These are phyloP conservation scores for Poeciliopsis presidionis DNA, from an alignment of 2,797 vertebrate species.

Conservation along the genomic window DNA sequence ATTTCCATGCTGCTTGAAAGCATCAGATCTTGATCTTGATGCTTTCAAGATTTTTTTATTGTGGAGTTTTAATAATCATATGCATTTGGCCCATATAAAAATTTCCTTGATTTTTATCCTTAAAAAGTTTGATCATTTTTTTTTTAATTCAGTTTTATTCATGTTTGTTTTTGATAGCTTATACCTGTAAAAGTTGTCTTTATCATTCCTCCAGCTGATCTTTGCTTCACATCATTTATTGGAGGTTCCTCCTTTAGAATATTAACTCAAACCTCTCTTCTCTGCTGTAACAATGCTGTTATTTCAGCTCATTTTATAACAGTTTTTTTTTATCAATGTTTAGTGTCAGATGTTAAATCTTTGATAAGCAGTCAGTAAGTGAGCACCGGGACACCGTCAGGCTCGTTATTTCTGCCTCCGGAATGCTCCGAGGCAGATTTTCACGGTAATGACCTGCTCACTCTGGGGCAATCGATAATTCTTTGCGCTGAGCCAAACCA, in stretches of 20 bases:
- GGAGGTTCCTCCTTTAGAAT: not conserved
- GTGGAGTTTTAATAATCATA: no score
- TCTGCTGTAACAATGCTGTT: not conserved
- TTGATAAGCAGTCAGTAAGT: constrained; percentile 30
- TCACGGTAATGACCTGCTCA: constrained; percentile 29
- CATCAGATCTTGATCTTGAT: not conserved
- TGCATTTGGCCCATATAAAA: not conserved
- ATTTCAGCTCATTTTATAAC: not conserved
- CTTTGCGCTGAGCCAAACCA: not conserved
- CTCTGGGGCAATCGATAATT: constrained; percentile 7
- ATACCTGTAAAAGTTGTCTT: not conserved
- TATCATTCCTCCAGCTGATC: not conserved
- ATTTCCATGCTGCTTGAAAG: not conserved
- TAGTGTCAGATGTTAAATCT: constrained; percentile 11
- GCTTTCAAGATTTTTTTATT: not conserved
- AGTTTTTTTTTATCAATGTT: constrained; percentile 5
- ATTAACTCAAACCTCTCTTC: not conserved
- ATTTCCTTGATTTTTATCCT: not conserved
- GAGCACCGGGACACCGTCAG: not conserved
- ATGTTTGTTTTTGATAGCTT: not conserved
- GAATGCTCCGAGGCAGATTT: not conserved
- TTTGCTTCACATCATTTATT: not conserved
- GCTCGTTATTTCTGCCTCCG: constrained; percentile 42
- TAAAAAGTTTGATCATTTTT: not conserved
- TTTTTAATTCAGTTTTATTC: not conserved